Conservation (phyloP, 2,888 invertebrate species). For the Diplazon laetatorius region DNA sequence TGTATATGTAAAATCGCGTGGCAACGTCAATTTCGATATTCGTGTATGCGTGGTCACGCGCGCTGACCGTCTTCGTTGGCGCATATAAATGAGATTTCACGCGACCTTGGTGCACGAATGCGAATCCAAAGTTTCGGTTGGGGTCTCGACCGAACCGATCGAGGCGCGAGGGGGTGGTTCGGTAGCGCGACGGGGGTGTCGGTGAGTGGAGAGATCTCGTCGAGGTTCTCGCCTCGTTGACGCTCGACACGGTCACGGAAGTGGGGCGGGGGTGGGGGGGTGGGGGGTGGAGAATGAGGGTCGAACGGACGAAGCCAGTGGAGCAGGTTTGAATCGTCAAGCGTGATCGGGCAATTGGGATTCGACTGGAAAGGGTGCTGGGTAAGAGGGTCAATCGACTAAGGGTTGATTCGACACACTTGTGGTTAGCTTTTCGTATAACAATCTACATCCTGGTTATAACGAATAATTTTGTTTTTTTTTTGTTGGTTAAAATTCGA, state of each 20-base stretch:
- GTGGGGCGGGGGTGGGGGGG: too few relatives aligned
- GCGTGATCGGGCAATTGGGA: conserved; percentile 46
- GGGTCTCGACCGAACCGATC: not conserved
- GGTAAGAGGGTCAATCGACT: not conserved
- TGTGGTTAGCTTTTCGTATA: too few relatives aligned
- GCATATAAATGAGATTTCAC: conserved; percentile 59
- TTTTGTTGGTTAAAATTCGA: too few relatives aligned
- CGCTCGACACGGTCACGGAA: conserved; percentile 7
- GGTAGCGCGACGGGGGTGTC: not conserved
- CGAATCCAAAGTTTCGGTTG: not conserved
- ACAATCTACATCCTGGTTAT: too few relatives aligned
- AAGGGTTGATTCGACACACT: conserved; percentile 4
- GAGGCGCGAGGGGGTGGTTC: not conserved
- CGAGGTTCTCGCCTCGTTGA: not conserved
- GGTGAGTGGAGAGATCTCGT: not conserved
- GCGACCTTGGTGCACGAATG: conserved; percentile 53
- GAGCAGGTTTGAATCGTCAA: conserved; percentile 16
- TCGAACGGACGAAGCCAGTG: not conserved
- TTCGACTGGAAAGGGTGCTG: conserved; percentile 23
- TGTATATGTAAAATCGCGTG: too few relatives aligned
- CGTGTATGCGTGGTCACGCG: conserved; percentile 57
- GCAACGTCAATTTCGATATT: too few relatives aligned
- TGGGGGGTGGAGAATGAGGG: not conserved
- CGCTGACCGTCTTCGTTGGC: conserved; percentile 31
- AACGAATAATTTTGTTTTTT: too few relatives aligned